Evolutionary conservation across 2,797 vertebrate genomes (phyloP), one percentile per base, ranked within the genome.

Genomic region (Diceros bicornis): DNA sequence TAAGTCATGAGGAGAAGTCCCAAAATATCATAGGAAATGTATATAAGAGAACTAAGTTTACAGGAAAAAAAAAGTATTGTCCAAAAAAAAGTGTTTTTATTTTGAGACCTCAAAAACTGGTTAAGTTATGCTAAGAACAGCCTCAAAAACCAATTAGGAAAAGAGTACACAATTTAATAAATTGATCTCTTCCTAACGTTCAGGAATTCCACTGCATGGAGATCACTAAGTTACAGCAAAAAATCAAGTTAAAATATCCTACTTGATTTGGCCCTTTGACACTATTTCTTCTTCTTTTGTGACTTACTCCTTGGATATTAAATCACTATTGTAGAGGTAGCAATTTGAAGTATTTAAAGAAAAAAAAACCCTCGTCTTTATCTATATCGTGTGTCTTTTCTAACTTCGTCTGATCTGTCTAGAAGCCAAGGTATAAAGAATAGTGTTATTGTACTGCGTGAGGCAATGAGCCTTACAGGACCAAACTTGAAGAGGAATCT

Each of bases 401-500:
- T 95, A 29, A 59, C 50, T 79, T 83, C 68, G 47, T n/a, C 81
- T 78, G 9, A 68, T 57, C 61, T 97, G 59, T 87, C 82, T 79
- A 57, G 41, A 95, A 96, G 95, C 90, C 95, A 91, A 87, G 18
- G 50, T n/a, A 81, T 78, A 64, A 97, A 97, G 91, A 97, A 94
- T 81, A 77, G 78, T 59, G 55, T 89, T 81, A 77, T 94, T 97
- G 87, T 97, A 5, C 32, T 64, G 1, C 14, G 11, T 91, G 68
- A 77, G 27, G 86, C 95, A 93, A 44, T 0, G 18, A 77, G 82
- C 32, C 81, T 7, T 66, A 37, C 96, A 97, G 88, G 97, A 97
- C 47, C 41, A 75, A 95, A 96, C 96, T 84, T 98, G 97, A 98
- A 96, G 29, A 81, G 59, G 91, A 97, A 97, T 97, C 78, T 44